Percentiles rank a stretch among this genome's conserved stretches.
phyloP scores from a whole-genome alignment of 2,113 vertebrate genomes.

The Perca fluviatilis region DNA sequence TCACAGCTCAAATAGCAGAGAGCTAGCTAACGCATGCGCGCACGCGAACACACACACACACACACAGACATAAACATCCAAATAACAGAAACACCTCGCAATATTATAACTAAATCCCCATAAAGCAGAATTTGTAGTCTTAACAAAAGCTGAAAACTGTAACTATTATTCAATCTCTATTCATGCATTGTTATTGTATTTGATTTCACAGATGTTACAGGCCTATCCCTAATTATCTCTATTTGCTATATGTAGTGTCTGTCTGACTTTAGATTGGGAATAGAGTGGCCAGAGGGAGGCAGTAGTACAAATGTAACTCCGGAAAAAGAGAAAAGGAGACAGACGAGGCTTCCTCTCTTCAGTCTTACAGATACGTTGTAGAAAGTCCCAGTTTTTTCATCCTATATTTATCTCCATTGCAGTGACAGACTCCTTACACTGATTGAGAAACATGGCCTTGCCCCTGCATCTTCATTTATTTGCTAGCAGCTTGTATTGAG shows the following conservation, averaged over 20 bases:
- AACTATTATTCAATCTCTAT: not conserved
- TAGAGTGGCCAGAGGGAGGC: conserved; percentile 69
- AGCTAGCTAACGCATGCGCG: conserved; percentile 23
- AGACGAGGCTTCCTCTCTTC: conserved; percentile 46
- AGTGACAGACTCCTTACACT: conserved; percentile 73
- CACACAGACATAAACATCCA: not conserved
- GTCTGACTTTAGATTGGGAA: conserved; percentile 20
- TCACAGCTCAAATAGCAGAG: conserved; percentile 61
- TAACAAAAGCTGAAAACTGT: not conserved
- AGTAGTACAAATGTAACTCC: conserved; percentile 57
- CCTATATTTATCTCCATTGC: conserved; percentile 80
- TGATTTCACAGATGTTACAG: not conserved
- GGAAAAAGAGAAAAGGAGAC: conserved; percentile 53
- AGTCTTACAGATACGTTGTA: conserved; percentile 30
- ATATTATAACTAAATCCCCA: not conserved
- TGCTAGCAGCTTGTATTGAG: conserved; percentile 63
- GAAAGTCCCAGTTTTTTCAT: conserved; percentile 36
- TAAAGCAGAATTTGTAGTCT: not conserved
- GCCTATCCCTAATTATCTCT: not conserved
- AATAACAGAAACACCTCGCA: not conserved
- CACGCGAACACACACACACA: not conserved
- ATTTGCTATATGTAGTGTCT: conserved; percentile 7
- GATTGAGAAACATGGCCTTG: conserved; percentile 82
- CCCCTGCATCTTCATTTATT: conserved; percentile 80
- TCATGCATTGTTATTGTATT: not conserved